Percentiles rank a stretch among this genome's conserved stretches.
phyloP scores from a whole-genome alignment of 2,113 vertebrate species.

The Coptodon rendalli region DNA sequence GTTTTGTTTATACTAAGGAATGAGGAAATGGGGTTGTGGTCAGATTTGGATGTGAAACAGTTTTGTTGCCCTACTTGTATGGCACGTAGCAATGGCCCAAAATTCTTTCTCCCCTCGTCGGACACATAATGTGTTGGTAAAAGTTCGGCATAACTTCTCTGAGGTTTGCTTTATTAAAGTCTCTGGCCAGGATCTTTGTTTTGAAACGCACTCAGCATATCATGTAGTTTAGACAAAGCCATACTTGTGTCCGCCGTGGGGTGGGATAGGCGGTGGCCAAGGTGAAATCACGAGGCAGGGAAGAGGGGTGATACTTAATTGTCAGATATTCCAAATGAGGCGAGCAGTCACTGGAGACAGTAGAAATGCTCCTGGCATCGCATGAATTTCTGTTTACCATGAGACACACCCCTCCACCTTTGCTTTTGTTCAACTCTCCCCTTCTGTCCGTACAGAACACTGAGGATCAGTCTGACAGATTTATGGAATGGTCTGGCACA shows the following conservation, averaged over 20 bases:
- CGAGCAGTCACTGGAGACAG: not conserved
- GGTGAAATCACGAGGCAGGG: not conserved
- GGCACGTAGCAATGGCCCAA: not conserved
- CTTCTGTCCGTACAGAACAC: not conserved
- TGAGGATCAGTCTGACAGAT: not conserved
- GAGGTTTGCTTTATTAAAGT: not conserved
- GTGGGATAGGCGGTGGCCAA: not conserved
- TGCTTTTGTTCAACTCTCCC: not conserved
- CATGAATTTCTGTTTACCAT: not conserved
- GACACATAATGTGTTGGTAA: not conserved
- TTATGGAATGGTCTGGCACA: not conserved
- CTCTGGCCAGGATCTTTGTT: not conserved
- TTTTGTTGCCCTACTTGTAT: not conserved
- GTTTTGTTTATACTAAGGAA: not conserved
- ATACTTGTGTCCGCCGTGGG: not conserved
- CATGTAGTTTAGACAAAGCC: not conserved
- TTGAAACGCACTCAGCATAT: not conserved
- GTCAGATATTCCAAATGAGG: not conserved
- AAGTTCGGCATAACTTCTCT: not conserved
- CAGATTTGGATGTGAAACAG: not conserved
- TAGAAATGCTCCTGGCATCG: not conserved
- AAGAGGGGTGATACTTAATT: not conserved
- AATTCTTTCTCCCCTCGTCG: not conserved
- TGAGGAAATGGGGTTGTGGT: not conserved
- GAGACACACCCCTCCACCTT: not conserved